Evolutionary conservation across 2,797 vertebrate genomes (phyloP), one percentile per base, ranked within the genome.

Genomic region (Dicrostonyx torquatus): DNA sequence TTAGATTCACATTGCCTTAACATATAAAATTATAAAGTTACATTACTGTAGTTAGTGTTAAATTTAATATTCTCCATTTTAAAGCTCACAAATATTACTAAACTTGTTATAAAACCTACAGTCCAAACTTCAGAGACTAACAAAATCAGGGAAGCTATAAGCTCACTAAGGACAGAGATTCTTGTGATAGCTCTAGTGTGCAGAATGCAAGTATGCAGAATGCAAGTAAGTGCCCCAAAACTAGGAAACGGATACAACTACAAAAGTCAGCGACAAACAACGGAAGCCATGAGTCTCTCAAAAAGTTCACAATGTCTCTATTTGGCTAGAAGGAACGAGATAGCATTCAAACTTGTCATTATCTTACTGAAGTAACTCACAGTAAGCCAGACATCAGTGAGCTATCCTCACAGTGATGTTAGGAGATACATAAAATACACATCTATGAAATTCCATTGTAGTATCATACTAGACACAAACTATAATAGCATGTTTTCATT

Each of bases 1-100:
- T 97, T 96, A 98, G 91, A 93, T 78, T 93, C 73, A 92, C 48
- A 97, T 10, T 95, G 72, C 86, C 91, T 96, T 62, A 93, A 45
- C 50, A 90, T 76, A 95, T 64, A 17, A 93, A 94, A 89, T 92
- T 91, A 24, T 55, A 94, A 93, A 75, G 14, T 66, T 90, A 86
- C 45, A 1, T 68, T 91, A 90, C 18, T 43, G 68, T 8, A 95
- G 64, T 8, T 91, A 91, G 29, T 95, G 66, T 84, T 68, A 95
- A 88, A 24, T 10, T 87, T 87, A 88, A n/a, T 87, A 80, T 34
- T 94, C 95, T 91, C 92, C 83, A 93, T 50, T 90, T 96, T 94
- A 92, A 95, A 68, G 26, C 12, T 94, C 37, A 92, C 13, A 79
- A 85, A 85, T 24, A 90, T 93, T 94, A 93, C 31, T 88, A 95